Base-by-base conservation (phyloP, 2,888 invertebrate species). In the Galeopsomyia nigrocyanea region DNA sequence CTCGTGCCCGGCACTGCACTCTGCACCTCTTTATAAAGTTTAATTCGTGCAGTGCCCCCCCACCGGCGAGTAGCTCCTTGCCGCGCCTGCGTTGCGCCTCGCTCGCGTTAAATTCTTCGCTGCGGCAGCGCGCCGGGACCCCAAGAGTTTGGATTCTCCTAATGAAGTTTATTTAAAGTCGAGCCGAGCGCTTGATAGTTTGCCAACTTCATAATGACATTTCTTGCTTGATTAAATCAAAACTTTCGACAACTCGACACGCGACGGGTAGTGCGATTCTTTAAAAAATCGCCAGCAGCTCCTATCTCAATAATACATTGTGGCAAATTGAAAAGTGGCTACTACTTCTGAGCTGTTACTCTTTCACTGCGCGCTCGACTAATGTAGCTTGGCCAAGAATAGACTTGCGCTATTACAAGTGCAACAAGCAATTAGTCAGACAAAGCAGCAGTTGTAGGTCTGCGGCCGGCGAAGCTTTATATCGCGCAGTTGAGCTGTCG, bases 161-260 rank as follows among this genome's bases (percentile, higher is more conserved):
- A 74, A 74, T 74, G 70, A 74, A 74, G 74, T 74, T 74, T 74
- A 74, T 74, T 74, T 68, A 74, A 71, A 74, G 74, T 74, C 74
- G 67, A 56, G 26, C 39, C 31, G 66, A 53, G 62, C 53, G 64
- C 73, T 73, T 70, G 74, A 74, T 71, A 68, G 74, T 74, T 74
- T 71, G 60, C 56, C 55, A 63, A 71, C 55, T 74, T 60, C 61
- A 58, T 74, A 74, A 74, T 74, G 67, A 67, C 74, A 66, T 68
- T 74, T 74, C 64, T 55, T 60, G 58, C 70, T 71, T 71, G 71
- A 74, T 74, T 71, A 56, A 74, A 74, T 74, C 71, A 74, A 74
- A 74, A 74, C 68, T 70, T 74, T 68, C 65, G 26, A 26, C 26
- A 5, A 26, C 46, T 14, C n/a, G 55, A 70, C 64, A 14, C 39